Base-by-base conservation (phyloP, 2,113 vertebrate genomes). In the Holacanthus passer region DNA sequence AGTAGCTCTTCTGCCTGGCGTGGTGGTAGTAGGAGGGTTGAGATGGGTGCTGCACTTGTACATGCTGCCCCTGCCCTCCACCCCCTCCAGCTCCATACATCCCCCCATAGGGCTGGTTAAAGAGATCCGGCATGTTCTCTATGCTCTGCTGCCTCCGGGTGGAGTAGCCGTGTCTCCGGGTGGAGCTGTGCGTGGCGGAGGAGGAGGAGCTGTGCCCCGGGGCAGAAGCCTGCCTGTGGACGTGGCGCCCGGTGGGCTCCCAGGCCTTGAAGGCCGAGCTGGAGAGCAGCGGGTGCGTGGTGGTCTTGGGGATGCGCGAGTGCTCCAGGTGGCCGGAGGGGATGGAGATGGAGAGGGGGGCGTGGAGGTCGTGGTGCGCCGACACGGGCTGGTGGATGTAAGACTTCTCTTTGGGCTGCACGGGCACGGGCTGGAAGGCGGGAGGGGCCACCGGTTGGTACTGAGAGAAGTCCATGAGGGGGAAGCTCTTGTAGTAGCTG, bases 401-500 rank as follows among this genome's bases (percentile, higher is more conserved):
- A 0, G 96, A 88, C 50, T 95, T 87, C 71, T 98, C 96, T n/a
- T 96, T 90, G 3, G 89, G 93, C 20, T 92, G 93, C 32, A 89
- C 79, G 1, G 79, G 63, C 29, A 91, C 80, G 1, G 89, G 74
- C 27, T 96, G 95, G 84, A 97, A 96, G 64, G 94, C 82, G 68
- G 94, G 90, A 1, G 90, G 79, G 0, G 83, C 83, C 32, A 83
- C 83, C 2, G 91, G 87, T 50, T 94, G 93, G 82, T 95, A 93
- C 0, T 94, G 95, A 39, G 95, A 72, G 35, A 94, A 92, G 70
- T 98, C 97, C 39, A 95, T 87, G 32, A 93, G 88, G 0, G 96
- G 95, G 11, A 96, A 97, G 9, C 93, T 96, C 91, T 96, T 96
- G 88, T 96, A 98, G 94, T 96, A 96, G 82, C 97, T 95, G 41